These are phyloP conservation scores for Varanus komodoensis DNA, from an alignment of 2,113 vertebrate genomes.

Conservation along the genomic window DNA sequence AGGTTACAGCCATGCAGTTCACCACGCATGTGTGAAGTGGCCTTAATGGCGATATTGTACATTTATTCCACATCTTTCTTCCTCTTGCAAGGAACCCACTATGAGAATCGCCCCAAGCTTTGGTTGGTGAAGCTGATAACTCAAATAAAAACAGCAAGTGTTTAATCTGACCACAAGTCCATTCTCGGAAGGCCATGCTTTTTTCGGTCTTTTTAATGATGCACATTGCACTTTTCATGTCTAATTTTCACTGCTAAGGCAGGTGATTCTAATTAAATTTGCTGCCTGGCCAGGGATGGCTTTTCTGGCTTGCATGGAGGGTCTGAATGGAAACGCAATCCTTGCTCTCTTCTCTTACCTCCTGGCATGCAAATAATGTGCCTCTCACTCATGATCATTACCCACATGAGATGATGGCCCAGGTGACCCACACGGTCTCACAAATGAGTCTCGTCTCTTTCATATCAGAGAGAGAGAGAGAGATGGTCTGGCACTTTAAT, in stretches of 20 bases:
- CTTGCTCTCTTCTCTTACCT: background rate
- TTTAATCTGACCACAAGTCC: background rate
- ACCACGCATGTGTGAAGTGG: too few relatives aligned
- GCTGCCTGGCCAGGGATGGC: too few relatives aligned
- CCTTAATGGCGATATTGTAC: too few relatives aligned
- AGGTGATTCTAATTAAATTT: background rate
- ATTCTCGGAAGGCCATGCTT: background rate
- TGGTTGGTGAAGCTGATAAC: background rate
- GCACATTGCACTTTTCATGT: background rate
- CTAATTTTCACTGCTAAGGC: background rate
- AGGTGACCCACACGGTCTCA: constrained; percentile 43
- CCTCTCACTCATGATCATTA: constrained; percentile 34
- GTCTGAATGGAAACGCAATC: constrained; percentile 39
- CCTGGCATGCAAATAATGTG: background rate
- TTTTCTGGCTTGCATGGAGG: background rate
- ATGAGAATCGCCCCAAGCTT: background rate
- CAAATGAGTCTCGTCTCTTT: constrained; percentile 63
- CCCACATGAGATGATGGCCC: background rate
- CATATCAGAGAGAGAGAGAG: constrained; percentile 61
- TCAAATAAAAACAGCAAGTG: background rate
- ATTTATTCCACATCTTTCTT: too few relatives aligned
- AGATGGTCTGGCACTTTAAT: constrained; percentile 63
- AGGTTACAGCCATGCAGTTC: too few relatives aligned
- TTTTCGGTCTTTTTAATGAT: background rate
- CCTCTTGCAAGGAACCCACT: background rate